Evolutionary conservation across 2,113 vertebrate species (phyloP).

Genomic region (Benitochromis conjunctus): DNA sequence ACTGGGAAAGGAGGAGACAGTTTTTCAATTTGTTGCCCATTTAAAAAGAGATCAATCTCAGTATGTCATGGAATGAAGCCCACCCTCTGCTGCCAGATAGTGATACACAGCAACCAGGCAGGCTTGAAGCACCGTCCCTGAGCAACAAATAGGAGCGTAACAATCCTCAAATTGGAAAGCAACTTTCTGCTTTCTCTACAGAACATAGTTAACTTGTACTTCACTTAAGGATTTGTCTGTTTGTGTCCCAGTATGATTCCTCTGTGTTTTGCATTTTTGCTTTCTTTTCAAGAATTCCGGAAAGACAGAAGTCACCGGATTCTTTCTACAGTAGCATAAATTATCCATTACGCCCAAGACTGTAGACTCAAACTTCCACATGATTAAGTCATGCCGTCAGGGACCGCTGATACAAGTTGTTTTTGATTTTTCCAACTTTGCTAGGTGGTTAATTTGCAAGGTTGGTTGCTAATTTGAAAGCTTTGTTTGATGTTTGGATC

Average conservation of each 20-base stretch:
- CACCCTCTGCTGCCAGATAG: slow-evolving; percentile 39
- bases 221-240: slow-evolving; percentile 7
- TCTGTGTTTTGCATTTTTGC: not conserved
- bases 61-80: slow-evolving; percentile 63
- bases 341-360: slow-evolving; percentile 55
- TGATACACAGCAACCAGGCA: not conserved
- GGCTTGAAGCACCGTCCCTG: not conserved
- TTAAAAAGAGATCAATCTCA: slow-evolving; percentile 72
- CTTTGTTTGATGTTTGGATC: slow-evolving; percentile 59
- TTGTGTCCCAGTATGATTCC: slow-evolving; percentile 2
- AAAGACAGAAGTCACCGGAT: slow-evolving; percentile 7
- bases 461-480: slow-evolving; percentile 61
- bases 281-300: not conserved
- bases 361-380: slow-evolving; percentile 59
- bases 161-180: slow-evolving; percentile 21
- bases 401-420: slow-evolving; percentile 31
- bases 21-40: slow-evolving; percentile 75
- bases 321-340: slow-evolving; percentile 44
- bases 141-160: not conserved
- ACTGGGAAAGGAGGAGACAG: slow-evolving; percentile 42
- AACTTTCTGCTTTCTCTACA: slow-evolving; percentile 27
- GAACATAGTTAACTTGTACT: slow-evolving; percentile 34
- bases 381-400: slow-evolving; percentile 59
- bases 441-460: slow-evolving; percentile 60
- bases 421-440: slow-evolving; percentile 50